A percentile compares a stretch with the other conserved stretches of the same genome.
Conservation (phyloP, 2,113 vertebrate species). For the Periophthalmodon schlosseri region DNA sequence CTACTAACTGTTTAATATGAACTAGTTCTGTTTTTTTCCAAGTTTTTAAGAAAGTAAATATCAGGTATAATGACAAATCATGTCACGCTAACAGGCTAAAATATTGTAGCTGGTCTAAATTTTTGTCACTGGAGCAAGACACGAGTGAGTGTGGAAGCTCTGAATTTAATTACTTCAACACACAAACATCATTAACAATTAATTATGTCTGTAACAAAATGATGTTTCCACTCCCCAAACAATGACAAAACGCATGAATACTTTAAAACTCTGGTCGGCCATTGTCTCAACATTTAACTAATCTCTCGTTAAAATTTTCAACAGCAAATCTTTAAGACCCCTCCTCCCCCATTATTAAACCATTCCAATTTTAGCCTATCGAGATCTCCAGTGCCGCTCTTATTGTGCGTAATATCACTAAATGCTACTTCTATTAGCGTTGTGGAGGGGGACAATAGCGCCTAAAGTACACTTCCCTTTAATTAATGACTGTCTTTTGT, state of each 20-base stretch:
- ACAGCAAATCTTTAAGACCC: constrained; percentile 17
- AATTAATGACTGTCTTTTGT: constrained; percentile 75
- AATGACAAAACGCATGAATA: too few relatives aligned
- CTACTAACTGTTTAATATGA: too few relatives aligned
- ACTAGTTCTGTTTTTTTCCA: too few relatives aligned
- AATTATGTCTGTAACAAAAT: neutral
- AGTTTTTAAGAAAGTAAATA: too few relatives aligned
- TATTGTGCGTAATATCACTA: constrained; percentile 61
- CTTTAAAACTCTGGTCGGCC: neutral
- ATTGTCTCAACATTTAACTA: constrained; percentile 1
- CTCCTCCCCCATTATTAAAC: constrained; percentile 25
- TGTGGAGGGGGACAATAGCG: constrained; percentile 65
- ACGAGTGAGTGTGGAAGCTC: too few relatives aligned
- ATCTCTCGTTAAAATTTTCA: constrained; percentile 9
- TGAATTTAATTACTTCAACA: neutral
- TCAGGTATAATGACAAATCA: neutral
- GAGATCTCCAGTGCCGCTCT: constrained; percentile 55
- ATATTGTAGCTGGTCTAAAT: neutral
- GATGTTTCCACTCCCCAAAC: neutral
- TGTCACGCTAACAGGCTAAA: neutral
- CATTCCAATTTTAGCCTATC: constrained; percentile 49
- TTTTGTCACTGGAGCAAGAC: neutral
- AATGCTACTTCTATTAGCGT: constrained; percentile 60
- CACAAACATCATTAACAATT: neutral
- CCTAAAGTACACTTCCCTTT: constrained; percentile 69